Evolutionary conservation across 1,140 invertebrate species (phyloP).

Genomic region (Zaprionus camerounensis): DNA sequence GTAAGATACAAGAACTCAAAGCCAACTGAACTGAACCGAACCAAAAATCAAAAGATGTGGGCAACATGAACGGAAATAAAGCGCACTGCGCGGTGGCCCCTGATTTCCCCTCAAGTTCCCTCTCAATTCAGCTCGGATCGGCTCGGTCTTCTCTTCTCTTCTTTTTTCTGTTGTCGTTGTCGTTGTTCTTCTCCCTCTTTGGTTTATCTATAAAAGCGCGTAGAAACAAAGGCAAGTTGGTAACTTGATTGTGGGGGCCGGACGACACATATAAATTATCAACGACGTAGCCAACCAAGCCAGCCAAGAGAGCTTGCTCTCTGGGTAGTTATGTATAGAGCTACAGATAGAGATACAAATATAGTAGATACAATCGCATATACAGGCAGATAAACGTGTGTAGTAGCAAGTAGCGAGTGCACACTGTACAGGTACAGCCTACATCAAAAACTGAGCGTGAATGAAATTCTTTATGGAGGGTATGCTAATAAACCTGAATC

Average conservation of each 20-base stretch:
- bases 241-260: slow-evolving; percentile 80
- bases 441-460: slow-evolving; percentile 55
- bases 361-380: slow-evolving; percentile 31
- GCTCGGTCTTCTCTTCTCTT: background rate
- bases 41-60: slow-evolving; percentile 68
- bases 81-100: slow-evolving; percentile 37
- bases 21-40: slow-evolving; percentile 18
- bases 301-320: slow-evolving; percentile 36
- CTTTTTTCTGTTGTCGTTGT: background rate
- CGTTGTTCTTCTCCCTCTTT: slow-evolving; percentile 11
- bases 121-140: background rate
- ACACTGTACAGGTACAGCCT: slow-evolving; percentile 62
- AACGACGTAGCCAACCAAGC: slow-evolving; percentile 51
- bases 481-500: slow-evolving; percentile 29
- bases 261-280: slow-evolving; percentile 81
- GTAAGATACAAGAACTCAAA: slow-evolving; percentile 47
- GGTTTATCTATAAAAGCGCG: slow-evolving; percentile 55
- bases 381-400: slow-evolving; percentile 35
- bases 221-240: slow-evolving; percentile 70
- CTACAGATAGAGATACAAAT: slow-evolving; percentile 44
- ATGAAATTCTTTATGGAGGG: slow-evolving; percentile 51
- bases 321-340: slow-evolving; percentile 52
- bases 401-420: slow-evolving; percentile 12
- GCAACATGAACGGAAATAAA: slow-evolving; percentile 76
- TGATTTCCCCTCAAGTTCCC: background rate